These are phyloP conservation scores for Columbina picui DNA, from an alignment of 2,113 vertebrate species.

Conservation along the genomic window DNA sequence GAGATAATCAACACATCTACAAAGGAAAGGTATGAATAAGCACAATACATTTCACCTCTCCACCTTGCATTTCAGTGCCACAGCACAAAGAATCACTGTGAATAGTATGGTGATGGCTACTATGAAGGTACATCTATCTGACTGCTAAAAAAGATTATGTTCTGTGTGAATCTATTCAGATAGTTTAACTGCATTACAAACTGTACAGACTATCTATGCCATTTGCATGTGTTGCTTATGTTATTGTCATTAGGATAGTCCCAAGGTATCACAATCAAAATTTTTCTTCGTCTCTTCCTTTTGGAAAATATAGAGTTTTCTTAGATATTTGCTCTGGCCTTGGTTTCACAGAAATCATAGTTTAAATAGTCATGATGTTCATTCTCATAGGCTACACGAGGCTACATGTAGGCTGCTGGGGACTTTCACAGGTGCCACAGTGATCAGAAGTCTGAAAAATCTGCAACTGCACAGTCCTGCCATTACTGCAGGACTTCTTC, in stretches of 20 bases:
- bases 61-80: not conserved
- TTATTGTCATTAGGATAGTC: not conserved
- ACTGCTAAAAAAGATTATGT: not conserved
- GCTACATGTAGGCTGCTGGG: not conserved
- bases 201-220: not conserved
- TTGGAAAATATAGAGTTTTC: not conserved
- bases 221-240: not conserved
- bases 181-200: not conserved
- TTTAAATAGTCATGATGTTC: not conserved
- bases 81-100: not conserved
- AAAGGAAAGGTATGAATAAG: not conserved
- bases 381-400: not conserved
- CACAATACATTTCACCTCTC: not conserved
- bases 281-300: not conserved
- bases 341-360: not conserved
- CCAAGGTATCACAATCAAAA: not conserved
- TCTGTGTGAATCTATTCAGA: not conserved
- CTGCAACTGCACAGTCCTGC: not conserved
- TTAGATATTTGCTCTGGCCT: not conserved
- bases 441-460: not conserved
- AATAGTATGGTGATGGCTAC: not conserved
- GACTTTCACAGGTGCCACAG: not conserved
- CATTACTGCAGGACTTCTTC: not conserved
- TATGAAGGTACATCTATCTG: not conserved
- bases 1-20: not conserved